Percentiles rank a stretch among this genome's conserved stretches.
Evolutionary conservation across 2,797 vertebrate species (phyloP).

Genomic region (Rhinichthys osculus): DNA sequence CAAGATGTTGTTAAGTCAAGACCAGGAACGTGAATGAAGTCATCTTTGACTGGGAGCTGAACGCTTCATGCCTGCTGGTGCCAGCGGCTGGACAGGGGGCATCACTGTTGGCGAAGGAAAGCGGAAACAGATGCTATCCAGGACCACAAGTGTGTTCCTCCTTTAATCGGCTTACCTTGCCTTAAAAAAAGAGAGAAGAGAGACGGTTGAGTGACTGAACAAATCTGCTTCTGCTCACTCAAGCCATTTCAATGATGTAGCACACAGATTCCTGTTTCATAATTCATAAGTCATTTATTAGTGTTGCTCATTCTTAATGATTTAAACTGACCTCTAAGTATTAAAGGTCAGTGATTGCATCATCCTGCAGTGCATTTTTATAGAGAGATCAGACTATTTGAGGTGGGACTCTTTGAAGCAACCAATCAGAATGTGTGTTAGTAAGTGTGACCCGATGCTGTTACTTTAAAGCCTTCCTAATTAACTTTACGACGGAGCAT

Average conservation of each 20-base stretch:
- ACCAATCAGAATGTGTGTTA: no score
- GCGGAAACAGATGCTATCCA: conserved; percentile 59
- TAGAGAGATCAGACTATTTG: no score
- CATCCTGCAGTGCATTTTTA: no score
- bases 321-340: no score
- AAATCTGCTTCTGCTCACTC: conserved; percentile 39
- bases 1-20: background rate
- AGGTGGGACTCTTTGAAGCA: no score
- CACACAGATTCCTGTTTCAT: background rate
- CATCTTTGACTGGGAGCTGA: background rate
- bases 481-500: no score
- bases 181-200: conserved; percentile 48
- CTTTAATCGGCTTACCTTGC: conserved; percentile 65
- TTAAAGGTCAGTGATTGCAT: no score
- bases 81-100: background rate
- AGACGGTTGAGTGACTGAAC: conserved; percentile 53
- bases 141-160: conserved; percentile 53
- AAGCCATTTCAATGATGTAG: background rate
- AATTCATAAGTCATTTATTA: background rate
- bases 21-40: background rate
- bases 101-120: conserved; percentile 54
- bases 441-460: no score
- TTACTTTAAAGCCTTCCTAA: no score
- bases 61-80: background rate
- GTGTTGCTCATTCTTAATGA: background rate